Base-by-base conservation (phyloP, 2,888 invertebrate species). In the Archips crataeganus region DNA sequence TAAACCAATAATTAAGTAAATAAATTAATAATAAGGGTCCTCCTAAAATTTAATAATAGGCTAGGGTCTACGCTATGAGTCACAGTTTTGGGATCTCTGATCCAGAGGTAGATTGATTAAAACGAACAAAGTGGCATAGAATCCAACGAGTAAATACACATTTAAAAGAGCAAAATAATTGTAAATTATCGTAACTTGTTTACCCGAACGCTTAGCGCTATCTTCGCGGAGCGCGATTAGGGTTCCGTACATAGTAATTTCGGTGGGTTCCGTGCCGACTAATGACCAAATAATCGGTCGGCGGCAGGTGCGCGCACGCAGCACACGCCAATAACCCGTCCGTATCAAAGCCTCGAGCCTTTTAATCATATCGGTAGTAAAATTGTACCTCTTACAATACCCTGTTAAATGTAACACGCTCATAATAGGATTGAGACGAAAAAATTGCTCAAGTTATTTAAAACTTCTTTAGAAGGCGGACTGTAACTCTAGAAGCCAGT, bases 251-350 rank as follows among this genome's bases (percentile, higher is more conserved):
- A 77, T 82, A 81, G 79, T 87, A 88, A 90, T 90, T 88, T 85
- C 73, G 81, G 79, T 80, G 85, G 86, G 87, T 84, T 86, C 85
- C 83, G 86, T 83, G 87, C 84, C 82, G 83, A 80, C 86, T 90
- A 91, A 91, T 90, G 87, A 85, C 87, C 90, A 85, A 87, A 88
- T 92, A 90, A 93, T 93, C 89, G 89, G 78, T 81, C 72, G 73
- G 76, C 80, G 82, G 90, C 93, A 92, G 92, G 90, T 92, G 92
- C 91, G 91, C 91, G 91, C 91, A 91, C 91, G 91, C 90, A 87
- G 92, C 91, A 89, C 92, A 92, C 90, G 91, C 90, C 91, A 89
- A 86, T 82, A 82, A 81, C 80, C 81, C 60, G 68, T 71, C 61
- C 32, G 57, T 11, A 57, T 57, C 57, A 57, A 75, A 59, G 54